Conservation (phyloP, 2,797 vertebrate genomes). For the Labroides dimidiatus region DNA sequence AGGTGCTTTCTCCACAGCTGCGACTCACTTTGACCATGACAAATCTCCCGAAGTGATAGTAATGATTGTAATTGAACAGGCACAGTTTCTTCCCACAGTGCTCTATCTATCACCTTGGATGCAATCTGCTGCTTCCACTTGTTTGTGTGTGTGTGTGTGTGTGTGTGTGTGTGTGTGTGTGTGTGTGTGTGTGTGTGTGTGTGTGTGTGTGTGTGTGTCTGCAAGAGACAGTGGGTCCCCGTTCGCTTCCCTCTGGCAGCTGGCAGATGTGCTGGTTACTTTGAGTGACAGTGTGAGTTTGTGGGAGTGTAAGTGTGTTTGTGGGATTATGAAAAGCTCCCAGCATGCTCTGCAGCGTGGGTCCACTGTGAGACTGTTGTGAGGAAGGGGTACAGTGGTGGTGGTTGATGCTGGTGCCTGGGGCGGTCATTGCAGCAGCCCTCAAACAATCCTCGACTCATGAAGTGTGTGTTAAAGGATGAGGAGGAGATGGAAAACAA, state of each 20-base stretch:
- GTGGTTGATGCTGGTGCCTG: conserved; percentile 26
- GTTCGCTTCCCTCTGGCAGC: conserved; percentile 65
- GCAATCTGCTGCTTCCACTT: conserved; percentile 69
- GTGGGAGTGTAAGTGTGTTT: conserved; percentile 42
- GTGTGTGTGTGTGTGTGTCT: conserved; percentile 29
- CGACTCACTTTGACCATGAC: conserved; percentile 72
- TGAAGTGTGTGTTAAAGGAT: background rate
- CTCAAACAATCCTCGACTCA: conserved; percentile 32
- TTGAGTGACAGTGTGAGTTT: conserved; percentile 53
- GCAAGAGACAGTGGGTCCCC: conserved; percentile 40
- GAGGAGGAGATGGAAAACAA: conserved; percentile 5
- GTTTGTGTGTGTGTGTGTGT: conserved; percentile 19
- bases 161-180: conserved; percentile 20
- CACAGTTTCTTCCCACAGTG: conserved; percentile 66
- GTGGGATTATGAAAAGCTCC: conserved; percentile 67
- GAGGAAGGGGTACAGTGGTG: conserved; percentile 4
- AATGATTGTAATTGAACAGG: conserved; percentile 81
- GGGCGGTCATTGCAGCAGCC: conserved; percentile 50
- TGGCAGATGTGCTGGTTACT: conserved; percentile 72
- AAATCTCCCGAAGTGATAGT: conserved; percentile 76
- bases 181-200: conserved; percentile 34
- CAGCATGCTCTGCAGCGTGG: conserved; percentile 44
- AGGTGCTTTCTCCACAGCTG: conserved; percentile 64
- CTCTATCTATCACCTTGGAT: conserved; percentile 78
- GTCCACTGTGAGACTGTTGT: conserved; percentile 38